Base-by-base conservation (phyloP, 2,888 invertebrate species). In the Leptarthrus brevirostris region DNA sequence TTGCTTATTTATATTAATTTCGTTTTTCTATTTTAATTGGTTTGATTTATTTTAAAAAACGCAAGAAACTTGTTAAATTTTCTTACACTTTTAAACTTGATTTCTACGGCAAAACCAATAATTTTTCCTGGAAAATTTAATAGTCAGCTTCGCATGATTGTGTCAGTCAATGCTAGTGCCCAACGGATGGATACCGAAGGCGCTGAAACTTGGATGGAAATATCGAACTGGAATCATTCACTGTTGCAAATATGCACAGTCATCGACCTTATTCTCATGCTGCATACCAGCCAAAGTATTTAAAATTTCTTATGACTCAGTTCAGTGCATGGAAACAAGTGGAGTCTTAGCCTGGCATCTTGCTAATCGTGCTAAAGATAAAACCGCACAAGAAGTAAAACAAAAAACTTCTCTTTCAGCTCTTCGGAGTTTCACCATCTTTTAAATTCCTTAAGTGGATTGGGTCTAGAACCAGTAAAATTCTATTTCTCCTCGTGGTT, bases 351-450 rank as follows among this genome's bases (percentile, higher is more conserved):
- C 34, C n/a, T 30, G 58, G 20, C 20, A 58, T 58, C 58, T 58
- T 40, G 58, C 58, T 58, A 58, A 58, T 58, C 58, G 58, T 58
- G 58, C 58, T 58, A 58, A 58, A 58, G 58, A 58, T 58, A 58
- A 58, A 58, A 58, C 58, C 58, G 20, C 58, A 18, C 16, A 58
- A 34, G 36, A 36, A 30, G 34, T 20, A 58, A 36, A 36, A 16
- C 26, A 18, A 58, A 36, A 40, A 20, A 40, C 16, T 36, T 58
- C 18, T 18, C 16, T 18, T 36, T 34, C 58, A 36, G 36, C 36
- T 58, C 30, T 58, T 34, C 36, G 34, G 10, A 18, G 58, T 36
- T 58, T 58, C 20, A 36, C 58, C 58, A 58, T 58, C 58, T 40
- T 36, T 18, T 36, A 36, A 58, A 58, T 58, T 34, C 58, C 58